Conservation (phyloP, 2,797 vertebrate genomes). For the Girardinus metallicus region DNA sequence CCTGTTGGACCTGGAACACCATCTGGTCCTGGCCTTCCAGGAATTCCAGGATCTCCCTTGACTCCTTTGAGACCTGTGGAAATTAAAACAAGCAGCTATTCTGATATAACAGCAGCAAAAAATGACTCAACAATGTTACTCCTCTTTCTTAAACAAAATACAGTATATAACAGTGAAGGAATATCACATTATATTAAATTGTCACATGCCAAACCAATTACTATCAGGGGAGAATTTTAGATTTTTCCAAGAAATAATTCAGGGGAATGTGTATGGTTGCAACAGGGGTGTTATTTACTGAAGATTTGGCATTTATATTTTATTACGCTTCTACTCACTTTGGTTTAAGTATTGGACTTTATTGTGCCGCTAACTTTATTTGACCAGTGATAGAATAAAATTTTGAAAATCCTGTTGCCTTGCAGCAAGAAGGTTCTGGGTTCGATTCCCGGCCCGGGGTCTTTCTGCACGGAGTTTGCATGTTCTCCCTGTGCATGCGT, state of each 20-base stretch:
- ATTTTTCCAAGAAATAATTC: not conserved
- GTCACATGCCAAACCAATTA: not conserved
- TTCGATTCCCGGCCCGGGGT: too few species aligned
- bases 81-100: not conserved
- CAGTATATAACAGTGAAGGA: not conserved
- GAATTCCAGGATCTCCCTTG: slow-evolving; percentile 63
- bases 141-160: not conserved
- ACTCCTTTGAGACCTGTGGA: slow-evolving; percentile 62
- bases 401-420: not conserved
- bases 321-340: not conserved
- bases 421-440: too few species aligned
- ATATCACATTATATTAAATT: not conserved
- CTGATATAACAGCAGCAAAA: not conserved
- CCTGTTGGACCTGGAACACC: slow-evolving; percentile 62
- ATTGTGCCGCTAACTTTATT: not conserved
- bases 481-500: too few species aligned
- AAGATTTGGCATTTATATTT: not conserved
- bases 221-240: not conserved
- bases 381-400: not conserved
- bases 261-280: not conserved
- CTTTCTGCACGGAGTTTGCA: too few species aligned
- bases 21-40: slow-evolving; percentile 52
- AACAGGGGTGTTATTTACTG: not conserved
- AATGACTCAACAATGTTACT: not conserved
- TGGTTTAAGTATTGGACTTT: not conserved